These are phyloP conservation scores for Semnornis frantzii DNA, from an alignment of 2,113 vertebrate species.

Conservation along the genomic window DNA sequence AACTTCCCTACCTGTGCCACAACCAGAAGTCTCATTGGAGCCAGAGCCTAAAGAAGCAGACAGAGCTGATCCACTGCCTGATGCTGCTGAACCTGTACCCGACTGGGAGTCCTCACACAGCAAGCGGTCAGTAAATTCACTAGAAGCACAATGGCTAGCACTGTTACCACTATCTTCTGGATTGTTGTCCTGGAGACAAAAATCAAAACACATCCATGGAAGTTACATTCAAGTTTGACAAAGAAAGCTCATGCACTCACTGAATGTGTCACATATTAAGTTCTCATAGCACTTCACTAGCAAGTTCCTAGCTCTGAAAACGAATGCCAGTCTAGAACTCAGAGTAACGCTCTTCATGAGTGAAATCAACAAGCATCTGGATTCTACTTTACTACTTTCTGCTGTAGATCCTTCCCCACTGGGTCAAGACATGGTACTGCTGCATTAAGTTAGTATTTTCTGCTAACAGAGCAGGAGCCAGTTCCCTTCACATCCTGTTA, in stretches of 20 bases:
- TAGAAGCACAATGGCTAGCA: conserved; percentile 67
- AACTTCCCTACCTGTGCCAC: conserved; percentile 71
- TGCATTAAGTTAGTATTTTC: background rate
- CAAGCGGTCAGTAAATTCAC: conserved; percentile 67
- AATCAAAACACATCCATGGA: conserved; percentile 17
- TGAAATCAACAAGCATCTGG: background rate
- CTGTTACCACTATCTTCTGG: conserved; percentile 66
- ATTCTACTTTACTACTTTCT: conserved; percentile 4
- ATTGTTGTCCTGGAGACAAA: conserved; percentile 67
- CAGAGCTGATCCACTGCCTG: conserved; percentile 78
- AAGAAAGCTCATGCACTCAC: background rate
- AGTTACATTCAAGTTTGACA: conserved; percentile 5
- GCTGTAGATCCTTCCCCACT: background rate
- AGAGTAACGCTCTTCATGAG: background rate
- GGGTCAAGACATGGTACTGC: background rate
- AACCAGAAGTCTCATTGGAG: conserved; percentile 75
- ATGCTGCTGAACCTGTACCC: conserved; percentile 76
- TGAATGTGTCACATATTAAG: background rate
- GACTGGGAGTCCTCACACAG: conserved; percentile 74
- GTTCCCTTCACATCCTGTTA: background rate
- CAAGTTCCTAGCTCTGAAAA: conserved; percentile 10
- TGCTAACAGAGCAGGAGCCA: background rate
- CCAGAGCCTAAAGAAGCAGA: conserved; percentile 66
- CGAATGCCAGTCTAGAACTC: background rate
- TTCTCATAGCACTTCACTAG: background rate